Evolutionary conservation across 2,797 vertebrate genomes (phyloP), one percentile per base, ranked within the genome.

Genomic region (Cryptoprocta ferox): DNA sequence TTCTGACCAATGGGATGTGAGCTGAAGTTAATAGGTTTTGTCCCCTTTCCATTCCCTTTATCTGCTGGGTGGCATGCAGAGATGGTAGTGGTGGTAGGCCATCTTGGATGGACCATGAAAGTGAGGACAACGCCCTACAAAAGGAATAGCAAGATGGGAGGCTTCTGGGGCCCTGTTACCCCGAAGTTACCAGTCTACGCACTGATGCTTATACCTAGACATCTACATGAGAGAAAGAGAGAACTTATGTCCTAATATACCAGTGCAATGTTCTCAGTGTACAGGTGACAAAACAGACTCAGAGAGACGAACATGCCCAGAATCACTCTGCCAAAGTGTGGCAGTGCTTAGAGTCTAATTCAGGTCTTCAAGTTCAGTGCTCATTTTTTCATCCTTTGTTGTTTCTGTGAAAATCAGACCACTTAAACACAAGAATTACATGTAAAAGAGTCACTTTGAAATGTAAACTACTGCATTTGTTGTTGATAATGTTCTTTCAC

Each of bases 401-500:
- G 9, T 76, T 66, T 71, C 45, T 83, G 24, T 71, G 35, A 88
- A 95, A 91, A 79, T 83, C 70, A 88, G 37, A 73, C 10, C 53
- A 76, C 37, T 82, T 91, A 59, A 42, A 68, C 16, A 68, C 8
- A 91, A 88, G 45, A 91, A 39, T 45, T 88, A 66, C 15, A 45
- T n/a, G 53, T 59, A 24, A 82, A 86, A 78, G 82, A 14, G 21
- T 71, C 32, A 65, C 50, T 83, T 83, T 79, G 45, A 82, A 91
- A 79, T 94, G 71, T 83, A 82, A 94, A 94, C 50, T 78, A 78
- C 21, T 84, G 2, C 2, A 59, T 94, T 81, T 45, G 35, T 84
- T 87, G 8, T 73, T 84, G 82, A 39, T 88, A 91, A 70, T 94
- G 32, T 89, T 61, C 42, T 79, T 79, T 79, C 78, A 73, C 61